Evolutionary conservation across 2,888 invertebrate genomes (phyloP), one percentile per base, ranked within the genome.

Genomic region (Thymelicus lineola): DNA sequence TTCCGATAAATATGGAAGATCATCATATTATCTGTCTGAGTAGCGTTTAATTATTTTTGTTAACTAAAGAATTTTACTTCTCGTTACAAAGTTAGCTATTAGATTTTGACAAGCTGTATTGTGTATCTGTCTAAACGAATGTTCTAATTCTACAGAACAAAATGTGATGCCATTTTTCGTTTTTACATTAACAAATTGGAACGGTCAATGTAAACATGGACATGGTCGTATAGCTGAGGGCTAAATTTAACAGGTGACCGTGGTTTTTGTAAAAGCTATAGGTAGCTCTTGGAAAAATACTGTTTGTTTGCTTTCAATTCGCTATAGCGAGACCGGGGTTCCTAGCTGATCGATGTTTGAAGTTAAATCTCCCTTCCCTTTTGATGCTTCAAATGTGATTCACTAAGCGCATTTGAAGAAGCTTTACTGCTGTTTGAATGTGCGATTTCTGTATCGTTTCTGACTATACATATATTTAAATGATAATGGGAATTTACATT

Each of bases 291-390:
- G 84, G 79, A 87, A 88, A 88, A 90, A 88, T 86, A 90, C 76
- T 78, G 81, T 83, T 85, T 92, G 91, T 92, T 92, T 91, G 87
- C 86, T 89, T 92, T 92, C 86, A 87, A 92, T 93, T 91, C 89
- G 79, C 73, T 76, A 75, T 20, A 53, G 17, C 53, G 77, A 42
- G 12, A 76, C 77, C 78, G 82, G 86, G 87, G 87, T 81, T 84
- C 84, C 79, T 81, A 73, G 80, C 81, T 82, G 84, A 87, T 87
- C 87, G 82, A 87, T 85, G 89, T 91, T 91, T 89, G 88, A 90
- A 91, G 91, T 88, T 89, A 91, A 91, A 90, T 91, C 91, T 90
- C 90, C 90, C 91, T 90, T 86, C 90, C 90, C 90, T 89, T 86
- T 88, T 87, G 88, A 90, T 82, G 88, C 79, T 86, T 81, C 81